Evolutionary conservation across 1,140 invertebrate genomes (phyloP).

Genomic region (Conus betulinus): DNA sequence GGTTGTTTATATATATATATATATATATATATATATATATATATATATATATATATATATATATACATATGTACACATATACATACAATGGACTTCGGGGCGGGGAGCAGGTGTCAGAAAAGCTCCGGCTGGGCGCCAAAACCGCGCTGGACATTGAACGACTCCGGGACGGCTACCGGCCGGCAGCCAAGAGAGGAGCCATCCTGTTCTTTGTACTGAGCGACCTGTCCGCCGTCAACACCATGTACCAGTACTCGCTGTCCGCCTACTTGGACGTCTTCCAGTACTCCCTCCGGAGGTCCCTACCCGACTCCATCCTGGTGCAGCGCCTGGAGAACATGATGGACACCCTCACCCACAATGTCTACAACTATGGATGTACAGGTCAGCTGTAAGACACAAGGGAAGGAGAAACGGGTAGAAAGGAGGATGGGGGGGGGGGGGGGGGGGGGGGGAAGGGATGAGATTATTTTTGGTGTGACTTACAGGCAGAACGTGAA

Average conservation of each 20-base stretch:
- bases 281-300: constrained; percentile 85
- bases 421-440: no score
- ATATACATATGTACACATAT: no score
- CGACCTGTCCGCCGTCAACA: constrained; percentile 89
- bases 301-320: constrained; percentile 85
- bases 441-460: no score
- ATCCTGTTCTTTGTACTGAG: constrained; percentile 92
- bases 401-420: no score
- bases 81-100: no score
- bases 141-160: constrained; percentile 88
- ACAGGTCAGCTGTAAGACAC: constrained; percentile 79
- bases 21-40: no score
- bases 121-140: constrained; percentile 82
- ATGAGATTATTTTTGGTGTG: no score
- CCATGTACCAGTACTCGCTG: constrained; percentile 95
- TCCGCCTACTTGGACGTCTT: constrained; percentile 83
- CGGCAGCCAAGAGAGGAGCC: constrained; percentile 88
- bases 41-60: no score
- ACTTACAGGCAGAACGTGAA: no score
- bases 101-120: constrained; percentile 81
- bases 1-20: no score
- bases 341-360: constrained; percentile 88
- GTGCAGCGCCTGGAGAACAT: constrained; percentile 86
- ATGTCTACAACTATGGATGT: constrained; percentile 92
- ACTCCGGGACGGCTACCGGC: constrained; percentile 87